phyloP scores from a whole-genome alignment of 30 jellyfish, hydroid and myxozoan species.

The Pseudorhiza aurosa region DNA sequence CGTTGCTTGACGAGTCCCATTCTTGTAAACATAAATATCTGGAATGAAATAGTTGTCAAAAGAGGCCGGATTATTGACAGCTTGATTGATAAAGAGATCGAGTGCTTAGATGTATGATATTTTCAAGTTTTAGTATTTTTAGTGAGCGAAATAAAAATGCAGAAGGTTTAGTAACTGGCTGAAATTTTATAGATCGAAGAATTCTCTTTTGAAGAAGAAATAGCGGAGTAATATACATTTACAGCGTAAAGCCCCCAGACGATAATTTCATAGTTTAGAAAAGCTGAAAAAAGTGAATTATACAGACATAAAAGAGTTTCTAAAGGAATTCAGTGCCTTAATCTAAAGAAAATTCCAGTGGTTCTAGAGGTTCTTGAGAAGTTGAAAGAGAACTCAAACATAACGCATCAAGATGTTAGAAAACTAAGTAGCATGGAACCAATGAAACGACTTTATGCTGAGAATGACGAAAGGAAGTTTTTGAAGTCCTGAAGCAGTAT shows the following conservation, averaged over 20 bases:
- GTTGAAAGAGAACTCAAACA: too few species aligned
- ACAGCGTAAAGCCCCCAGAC: too few species aligned
- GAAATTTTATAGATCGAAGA: constrained; percentile 15
- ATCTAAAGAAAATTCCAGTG: constrained; percentile 35
- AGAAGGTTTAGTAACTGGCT: constrained; percentile 6
- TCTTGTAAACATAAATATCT: neutral
- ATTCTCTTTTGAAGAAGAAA: constrained; percentile 29
- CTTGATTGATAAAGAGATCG: neutral
- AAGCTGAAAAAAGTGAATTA: constrained; percentile 42
- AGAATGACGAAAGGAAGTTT: too few species aligned
- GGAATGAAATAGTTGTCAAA: neutral
- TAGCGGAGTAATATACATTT: too few species aligned
- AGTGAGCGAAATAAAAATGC: constrained; percentile 18
- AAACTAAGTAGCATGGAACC: too few species aligned
- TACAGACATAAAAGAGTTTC: constrained; percentile 38
- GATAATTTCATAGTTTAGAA: too few species aligned
- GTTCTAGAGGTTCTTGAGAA: too few species aligned
- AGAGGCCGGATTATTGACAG: neutral
- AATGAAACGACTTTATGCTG: too few species aligned
- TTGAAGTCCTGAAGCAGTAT: too few species aligned
- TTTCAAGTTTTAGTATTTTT: constrained; percentile 11
- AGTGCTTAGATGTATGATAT: neutral
- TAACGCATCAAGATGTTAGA: too few species aligned
- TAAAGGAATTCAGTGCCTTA: constrained; percentile 33
- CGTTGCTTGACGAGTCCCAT: constrained; percentile 5